These are phyloP conservation scores for Bombus consobrinus DNA, from an alignment of 1,140 invertebrate species.

Conservation along the genomic window DNA sequence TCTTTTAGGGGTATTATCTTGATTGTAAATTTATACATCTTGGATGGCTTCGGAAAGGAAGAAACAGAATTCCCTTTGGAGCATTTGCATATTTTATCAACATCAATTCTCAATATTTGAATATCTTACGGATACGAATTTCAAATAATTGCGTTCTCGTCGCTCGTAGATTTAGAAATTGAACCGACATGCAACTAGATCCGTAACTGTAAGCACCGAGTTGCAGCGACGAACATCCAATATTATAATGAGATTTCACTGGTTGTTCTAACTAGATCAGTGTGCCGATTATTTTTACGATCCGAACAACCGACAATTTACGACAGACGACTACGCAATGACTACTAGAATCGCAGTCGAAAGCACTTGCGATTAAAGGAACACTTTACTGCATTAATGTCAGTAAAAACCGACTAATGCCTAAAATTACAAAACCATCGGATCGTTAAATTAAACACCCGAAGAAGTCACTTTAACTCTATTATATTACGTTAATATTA, in stretches of 20 bases:
- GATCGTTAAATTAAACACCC: neutral
- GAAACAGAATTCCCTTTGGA: no score
- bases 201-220: neutral
- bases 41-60: no score
- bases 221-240: neutral
- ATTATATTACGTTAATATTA: no score
- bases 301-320: neutral
- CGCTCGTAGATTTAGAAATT: neutral
- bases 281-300: neutral
- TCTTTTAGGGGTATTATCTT: no score
- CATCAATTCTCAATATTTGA: neutral
- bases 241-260: neutral
- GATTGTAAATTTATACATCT: rapidly evolving
- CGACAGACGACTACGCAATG: neutral
- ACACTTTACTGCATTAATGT: no score
- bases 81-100: no score
- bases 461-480: no score
- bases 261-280: neutral
- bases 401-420: no score
- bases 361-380: neutral
- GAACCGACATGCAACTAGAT: neutral
- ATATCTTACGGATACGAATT: neutral
- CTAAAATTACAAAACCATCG: no score
- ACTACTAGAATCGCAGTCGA: neutral
- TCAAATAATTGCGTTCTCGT: neutral